Evolutionary conservation across 2,888 invertebrate genomes (phyloP).

Genomic region (Spatulosminthurus flaviceps): DNA sequence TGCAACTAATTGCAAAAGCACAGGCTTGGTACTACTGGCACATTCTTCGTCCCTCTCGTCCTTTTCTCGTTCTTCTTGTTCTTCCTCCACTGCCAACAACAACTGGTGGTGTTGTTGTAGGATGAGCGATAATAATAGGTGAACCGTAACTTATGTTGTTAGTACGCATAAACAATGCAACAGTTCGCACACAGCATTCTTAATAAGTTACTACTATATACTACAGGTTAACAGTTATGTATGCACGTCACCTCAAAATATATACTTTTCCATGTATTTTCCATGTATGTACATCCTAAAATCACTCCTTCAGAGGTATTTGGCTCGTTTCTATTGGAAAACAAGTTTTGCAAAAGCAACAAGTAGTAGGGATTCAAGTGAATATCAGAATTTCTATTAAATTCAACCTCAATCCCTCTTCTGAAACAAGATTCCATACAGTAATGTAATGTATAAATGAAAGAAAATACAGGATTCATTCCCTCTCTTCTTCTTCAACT

Average conservation of each 20-base stretch:
- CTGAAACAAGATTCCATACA: constrained; percentile 6
- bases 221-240: not conserved
- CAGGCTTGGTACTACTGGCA: constrained; percentile 18
- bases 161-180: constrained; percentile 18
- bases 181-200: constrained; percentile 12
- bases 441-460: too few species aligned
- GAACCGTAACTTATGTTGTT: constrained; percentile 14
- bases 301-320: constrained; percentile 28
- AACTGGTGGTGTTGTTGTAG: not conserved
- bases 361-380: too few species aligned
- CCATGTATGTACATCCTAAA: too few species aligned
- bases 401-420: constrained; percentile 30
- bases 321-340: constrained; percentile 25
- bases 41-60: not conserved
- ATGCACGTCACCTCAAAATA: too few species aligned
- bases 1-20: constrained; percentile 18
- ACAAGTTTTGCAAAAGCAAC: constrained; percentile 32
- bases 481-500: not conserved
- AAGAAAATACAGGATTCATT: not conserved
- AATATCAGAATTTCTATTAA: constrained; percentile 35
- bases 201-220: not conserved
- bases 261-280: too few species aligned
- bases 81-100: not conserved
- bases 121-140: not conserved
- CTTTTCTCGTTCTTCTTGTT: not conserved